Evolutionary conservation across 2,113 vertebrate species (phyloP).

Genomic region (Helogale parvula): DNA sequence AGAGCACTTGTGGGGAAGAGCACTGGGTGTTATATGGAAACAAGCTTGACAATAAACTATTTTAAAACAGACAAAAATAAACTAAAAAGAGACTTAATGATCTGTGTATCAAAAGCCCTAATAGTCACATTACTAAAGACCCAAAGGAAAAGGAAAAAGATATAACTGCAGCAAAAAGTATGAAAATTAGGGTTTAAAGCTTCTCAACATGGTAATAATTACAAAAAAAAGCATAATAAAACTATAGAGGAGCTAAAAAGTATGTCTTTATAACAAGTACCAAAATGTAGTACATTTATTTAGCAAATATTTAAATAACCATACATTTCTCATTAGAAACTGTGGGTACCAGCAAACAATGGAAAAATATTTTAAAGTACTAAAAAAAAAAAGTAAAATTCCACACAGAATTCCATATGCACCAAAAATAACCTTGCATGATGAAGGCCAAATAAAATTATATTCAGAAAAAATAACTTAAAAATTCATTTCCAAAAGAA

Average conservation of each 20-base stretch:
- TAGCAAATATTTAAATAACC: neutral
- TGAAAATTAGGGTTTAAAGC: neutral
- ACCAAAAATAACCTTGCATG: neutral
- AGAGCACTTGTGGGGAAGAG: no score
- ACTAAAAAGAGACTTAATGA: no score
- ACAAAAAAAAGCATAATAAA: neutral
- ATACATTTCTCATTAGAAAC: neutral
- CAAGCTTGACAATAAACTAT: no score
- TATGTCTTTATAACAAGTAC: neutral
- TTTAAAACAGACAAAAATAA: no score
- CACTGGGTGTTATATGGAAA: no score
- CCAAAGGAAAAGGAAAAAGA: neutral
- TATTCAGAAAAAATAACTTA: neutral
- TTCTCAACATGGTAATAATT: neutral
- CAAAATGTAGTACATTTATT: neutral
- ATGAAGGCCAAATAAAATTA: neutral
- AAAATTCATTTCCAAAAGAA: neutral
- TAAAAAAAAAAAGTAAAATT: neutral
- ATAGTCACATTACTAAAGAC: neutral
- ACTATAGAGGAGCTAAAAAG: neutral
- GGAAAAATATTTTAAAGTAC: neutral
- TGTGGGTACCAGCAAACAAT: neutral
- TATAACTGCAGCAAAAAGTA: neutral
- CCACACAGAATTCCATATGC: neutral
- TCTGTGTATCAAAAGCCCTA: neutral